Percentiles rank a stretch among this genome's conserved stretches.
Evolutionary conservation across 2,113 vertebrate species (phyloP).

Genomic region (Corythoichthys haematopterus): DNA sequence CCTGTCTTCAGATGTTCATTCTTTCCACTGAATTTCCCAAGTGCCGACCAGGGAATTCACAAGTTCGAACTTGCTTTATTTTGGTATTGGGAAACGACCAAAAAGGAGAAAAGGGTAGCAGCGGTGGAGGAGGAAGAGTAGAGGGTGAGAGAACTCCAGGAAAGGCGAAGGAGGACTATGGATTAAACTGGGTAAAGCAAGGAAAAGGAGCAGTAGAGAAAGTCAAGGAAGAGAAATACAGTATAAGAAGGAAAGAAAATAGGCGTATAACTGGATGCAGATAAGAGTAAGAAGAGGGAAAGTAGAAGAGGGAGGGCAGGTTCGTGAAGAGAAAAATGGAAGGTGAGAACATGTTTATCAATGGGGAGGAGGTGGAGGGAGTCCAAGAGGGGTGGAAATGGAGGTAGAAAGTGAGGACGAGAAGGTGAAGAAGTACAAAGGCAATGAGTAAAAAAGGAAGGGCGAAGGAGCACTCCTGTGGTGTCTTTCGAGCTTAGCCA

Average conservation of each 20-base stretch:
- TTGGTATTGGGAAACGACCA: not conserved
- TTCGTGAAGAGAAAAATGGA: too few species aligned
- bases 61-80: too few species aligned
- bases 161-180: not conserved
- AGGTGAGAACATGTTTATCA: too few species aligned
- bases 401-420: too few species aligned
- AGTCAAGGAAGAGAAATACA: not conserved
- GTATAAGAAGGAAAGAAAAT: not conserved
- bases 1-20: too few species aligned
- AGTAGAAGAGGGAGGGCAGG: too few species aligned
- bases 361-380: too few species aligned
- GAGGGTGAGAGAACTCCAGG: not conserved
- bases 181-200: not conserved
- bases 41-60: too few species aligned
- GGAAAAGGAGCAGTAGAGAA: not conserved
- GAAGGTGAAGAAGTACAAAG: too few species aligned
- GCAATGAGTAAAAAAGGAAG: not conserved
- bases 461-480: not conserved
- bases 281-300: not conserved
- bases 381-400: too few species aligned
- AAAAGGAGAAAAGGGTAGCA: not conserved
- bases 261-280: not conserved
- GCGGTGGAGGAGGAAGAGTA: not conserved
- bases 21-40: too few species aligned
- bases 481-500: conserved; percentile 5